Conservation (phyloP, 2,888 invertebrate species). For the Halocaridina rubra region DNA sequence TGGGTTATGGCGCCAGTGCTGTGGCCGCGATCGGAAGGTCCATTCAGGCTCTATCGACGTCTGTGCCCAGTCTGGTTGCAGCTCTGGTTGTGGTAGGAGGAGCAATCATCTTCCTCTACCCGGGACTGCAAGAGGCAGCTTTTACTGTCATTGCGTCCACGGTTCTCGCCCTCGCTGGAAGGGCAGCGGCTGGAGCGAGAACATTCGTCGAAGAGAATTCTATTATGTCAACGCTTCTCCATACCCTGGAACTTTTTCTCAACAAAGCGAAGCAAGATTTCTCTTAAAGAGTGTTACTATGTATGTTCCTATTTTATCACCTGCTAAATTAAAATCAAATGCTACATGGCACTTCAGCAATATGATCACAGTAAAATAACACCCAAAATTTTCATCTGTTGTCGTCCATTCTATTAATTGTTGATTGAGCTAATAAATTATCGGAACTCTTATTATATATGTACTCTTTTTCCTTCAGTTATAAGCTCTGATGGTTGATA, state of each 20-base stretch:
- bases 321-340: too few relatives aligned
- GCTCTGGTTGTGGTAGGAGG: neutral
- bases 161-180: neutral
- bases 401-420: too few relatives aligned
- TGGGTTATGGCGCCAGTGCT: neutral
- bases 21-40: neutral
- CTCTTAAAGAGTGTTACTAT: neutral
- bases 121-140: neutral
- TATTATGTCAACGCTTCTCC: neutral
- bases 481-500: too few relatives aligned
- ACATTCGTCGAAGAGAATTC: neutral
- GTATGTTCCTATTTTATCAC: too few relatives aligned
- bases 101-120: neutral
- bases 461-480: too few relatives aligned
- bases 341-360: too few relatives aligned
- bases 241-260: neutral
- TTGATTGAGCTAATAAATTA: too few relatives aligned
- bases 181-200: neutral
- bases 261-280: neutral
- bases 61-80: neutral
- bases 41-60: neutral
- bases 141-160: neutral
- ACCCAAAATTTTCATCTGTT: too few relatives aligned
- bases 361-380: too few relatives aligned
- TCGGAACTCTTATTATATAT: too few relatives aligned